Percentiles rank a stretch among this genome's conserved stretches.
Evolutionary conservation across 1,140 invertebrate species (phyloP).

Genomic region (Lordiphosa mommai): DNA sequence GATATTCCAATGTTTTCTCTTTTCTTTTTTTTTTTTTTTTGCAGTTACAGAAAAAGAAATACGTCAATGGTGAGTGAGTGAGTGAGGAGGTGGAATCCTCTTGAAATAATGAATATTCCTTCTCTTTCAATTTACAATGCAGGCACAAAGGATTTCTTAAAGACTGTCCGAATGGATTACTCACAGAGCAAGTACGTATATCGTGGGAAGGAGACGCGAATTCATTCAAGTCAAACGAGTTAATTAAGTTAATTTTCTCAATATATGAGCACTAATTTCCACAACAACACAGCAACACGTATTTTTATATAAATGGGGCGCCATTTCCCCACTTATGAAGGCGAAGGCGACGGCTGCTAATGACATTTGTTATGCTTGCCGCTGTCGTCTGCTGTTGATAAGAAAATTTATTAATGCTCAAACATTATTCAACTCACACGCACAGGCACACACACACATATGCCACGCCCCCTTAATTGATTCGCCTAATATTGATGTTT

Average conservation of each 20-base stretch:
- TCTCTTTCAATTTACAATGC: conserved; percentile 70
- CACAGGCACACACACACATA: conserved; percentile 17
- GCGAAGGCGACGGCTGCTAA: conserved; percentile 36
- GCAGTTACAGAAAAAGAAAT: conserved; percentile 93
- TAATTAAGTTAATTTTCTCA: conserved; percentile 63
- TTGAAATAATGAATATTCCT: no score
- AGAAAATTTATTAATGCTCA: conserved; percentile 67
- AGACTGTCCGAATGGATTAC: conserved; percentile 94
- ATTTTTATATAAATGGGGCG: conserved; percentile 33
- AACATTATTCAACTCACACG: conserved; percentile 53
- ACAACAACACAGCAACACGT: not conserved
- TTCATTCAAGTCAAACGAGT: conserved; percentile 63
- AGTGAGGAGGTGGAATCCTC: no score
- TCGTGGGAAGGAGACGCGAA: conserved; percentile 32
- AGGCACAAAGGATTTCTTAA: conserved; percentile 97
- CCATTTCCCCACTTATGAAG: conserved; percentile 14
- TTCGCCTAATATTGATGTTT: conserved; percentile 29
- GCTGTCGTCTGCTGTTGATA: conserved; percentile 52
- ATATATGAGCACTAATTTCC: conserved; percentile 58
- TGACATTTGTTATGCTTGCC: conserved; percentile 26
- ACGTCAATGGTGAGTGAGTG: conserved; percentile 89
- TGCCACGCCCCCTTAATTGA: conserved; percentile 37
- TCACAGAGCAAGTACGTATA: conserved; percentile 91
- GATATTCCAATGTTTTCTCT: conserved; percentile 27
- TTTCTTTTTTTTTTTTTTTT: conserved; percentile 44